A percentile compares a stretch with the other conserved stretches of the same genome.
Evolutionary conservation across 2,888 invertebrate genomes (phyloP).

Genomic region (Tenthredo amoena): DNA sequence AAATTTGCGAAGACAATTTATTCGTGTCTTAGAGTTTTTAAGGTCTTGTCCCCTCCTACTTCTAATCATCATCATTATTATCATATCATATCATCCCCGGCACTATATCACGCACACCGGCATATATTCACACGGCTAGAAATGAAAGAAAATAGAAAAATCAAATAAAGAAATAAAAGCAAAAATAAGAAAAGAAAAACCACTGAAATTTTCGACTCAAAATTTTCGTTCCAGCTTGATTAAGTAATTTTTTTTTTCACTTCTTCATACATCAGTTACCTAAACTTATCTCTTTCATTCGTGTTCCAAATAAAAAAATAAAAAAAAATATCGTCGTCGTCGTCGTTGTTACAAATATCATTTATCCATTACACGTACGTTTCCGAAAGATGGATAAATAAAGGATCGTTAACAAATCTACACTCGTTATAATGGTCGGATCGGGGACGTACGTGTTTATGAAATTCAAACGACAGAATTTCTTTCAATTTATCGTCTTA

Average conservation of each 20-base stretch:
- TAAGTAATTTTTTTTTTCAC: not conserved
- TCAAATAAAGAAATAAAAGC: not conserved
- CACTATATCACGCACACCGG: not conserved
- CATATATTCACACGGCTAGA: not conserved
- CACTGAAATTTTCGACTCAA: not conserved
- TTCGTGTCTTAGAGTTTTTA: not conserved
- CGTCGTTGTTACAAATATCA: not conserved
- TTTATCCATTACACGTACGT: not conserved
- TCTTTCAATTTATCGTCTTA: not conserved
- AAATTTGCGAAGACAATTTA: constrained; percentile 4
- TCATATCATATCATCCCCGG: not conserved
- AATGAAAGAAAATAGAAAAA: not conserved
- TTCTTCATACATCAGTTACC: not conserved
- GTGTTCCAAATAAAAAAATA: not conserved
- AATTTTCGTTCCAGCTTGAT: not conserved
- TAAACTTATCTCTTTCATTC: not conserved
- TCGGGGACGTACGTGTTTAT: not conserved
- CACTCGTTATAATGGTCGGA: not conserved
- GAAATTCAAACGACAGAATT: not conserved
- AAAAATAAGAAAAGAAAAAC: not conserved
- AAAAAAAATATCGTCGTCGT: not conserved
- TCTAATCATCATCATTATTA: not conserved
- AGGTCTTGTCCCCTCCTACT: not conserved
- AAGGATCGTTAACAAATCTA: not conserved
- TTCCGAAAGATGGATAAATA: not conserved